Conservation (phyloP, 2,888 invertebrate species). For the Cepaea hortensis region DNA sequence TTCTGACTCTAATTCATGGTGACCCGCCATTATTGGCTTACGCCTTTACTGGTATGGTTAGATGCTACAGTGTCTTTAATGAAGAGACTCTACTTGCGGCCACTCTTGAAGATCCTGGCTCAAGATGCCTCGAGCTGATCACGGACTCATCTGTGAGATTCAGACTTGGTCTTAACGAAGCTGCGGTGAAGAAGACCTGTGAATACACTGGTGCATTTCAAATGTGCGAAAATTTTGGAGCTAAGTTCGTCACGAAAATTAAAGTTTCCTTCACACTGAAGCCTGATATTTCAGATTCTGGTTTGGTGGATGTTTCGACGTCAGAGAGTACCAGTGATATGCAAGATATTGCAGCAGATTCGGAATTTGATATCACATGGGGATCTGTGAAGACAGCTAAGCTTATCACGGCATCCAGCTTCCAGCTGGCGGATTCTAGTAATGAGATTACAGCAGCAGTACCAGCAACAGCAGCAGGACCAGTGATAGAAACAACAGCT, state of each 20-base stretch:
- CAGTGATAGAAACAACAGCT: neutral
- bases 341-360: slow-evolving; percentile 59
- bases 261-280: slow-evolving; percentile 59
- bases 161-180: slow-evolving; percentile 59
- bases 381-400: slow-evolving; percentile 39
- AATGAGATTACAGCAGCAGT: neutral
- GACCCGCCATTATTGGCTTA: slow-evolving; percentile 57
- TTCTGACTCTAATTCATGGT: slow-evolving; percentile 57
- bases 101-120: slow-evolving; percentile 52
- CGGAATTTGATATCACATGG: slow-evolving; percentile 61
- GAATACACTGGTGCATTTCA: slow-evolving; percentile 57
- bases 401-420: slow-evolving; percentile 9
- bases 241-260: slow-evolving; percentile 57
- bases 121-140: slow-evolving; percentile 58
- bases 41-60: slow-evolving; percentile 57
- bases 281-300: slow-evolving; percentile 51
- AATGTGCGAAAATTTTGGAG: slow-evolving; percentile 56
- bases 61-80: slow-evolving; percentile 54
- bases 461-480: neutral
- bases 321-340: slow-evolving; percentile 54
- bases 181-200: slow-evolving; percentile 52
- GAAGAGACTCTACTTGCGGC: slow-evolving; percentile 60
- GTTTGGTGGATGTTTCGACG: slow-evolving; percentile 48
- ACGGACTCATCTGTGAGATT: slow-evolving; percentile 57
- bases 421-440: too few relatives aligned